A percentile compares a stretch with the other conserved stretches of the same genome.
phyloP scores from a whole-genome alignment of 2,888 invertebrate species.

The Pseudoips prasinana region DNA sequence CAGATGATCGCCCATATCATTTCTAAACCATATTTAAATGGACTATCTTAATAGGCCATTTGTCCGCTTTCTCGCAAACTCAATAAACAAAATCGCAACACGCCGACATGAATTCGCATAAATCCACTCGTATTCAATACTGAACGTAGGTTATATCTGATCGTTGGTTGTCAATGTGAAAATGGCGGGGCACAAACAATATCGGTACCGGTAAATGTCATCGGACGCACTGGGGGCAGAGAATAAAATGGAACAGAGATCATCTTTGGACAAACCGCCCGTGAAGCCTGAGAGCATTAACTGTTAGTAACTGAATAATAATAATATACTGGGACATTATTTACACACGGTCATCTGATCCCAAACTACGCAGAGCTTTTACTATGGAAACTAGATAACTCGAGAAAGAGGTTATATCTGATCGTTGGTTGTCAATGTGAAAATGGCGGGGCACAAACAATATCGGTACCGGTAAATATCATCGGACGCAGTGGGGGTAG shows the following conservation, averaged over 20 bases:
- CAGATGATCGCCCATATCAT: constrained; percentile 23
- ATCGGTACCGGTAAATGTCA: constrained; percentile 57
- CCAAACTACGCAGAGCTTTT: too few relatives aligned
- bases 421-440: constrained; percentile 53
- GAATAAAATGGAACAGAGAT: too few relatives aligned
- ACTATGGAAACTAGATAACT: too few relatives aligned
- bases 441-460: constrained; percentile 48
- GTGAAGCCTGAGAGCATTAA: too few relatives aligned
- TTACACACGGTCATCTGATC: too few relatives aligned
- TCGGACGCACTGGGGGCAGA: constrained; percentile 50
- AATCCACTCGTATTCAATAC: constrained; percentile 40
- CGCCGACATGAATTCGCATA: constrained; percentile 44
- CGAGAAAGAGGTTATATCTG: constrained; percentile 36
- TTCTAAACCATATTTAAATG: constrained; percentile 33
- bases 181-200: constrained; percentile 49
- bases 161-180: constrained; percentile 53
- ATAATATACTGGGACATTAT: too few relatives aligned
- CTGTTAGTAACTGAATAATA: too few relatives aligned
- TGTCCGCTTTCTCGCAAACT: constrained; percentile 34
- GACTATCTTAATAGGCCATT: constrained; percentile 38
- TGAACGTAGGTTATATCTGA: constrained; percentile 37
- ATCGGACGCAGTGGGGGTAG: constrained; percentile 56
- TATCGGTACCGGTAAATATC: constrained; percentile 56
- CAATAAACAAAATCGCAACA: constrained; percentile 43
- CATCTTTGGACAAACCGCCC: too few relatives aligned